phyloP scores from a whole-genome alignment of 2,113 vertebrate species.

The Sinocyclocheilus anshuiensis region DNA sequence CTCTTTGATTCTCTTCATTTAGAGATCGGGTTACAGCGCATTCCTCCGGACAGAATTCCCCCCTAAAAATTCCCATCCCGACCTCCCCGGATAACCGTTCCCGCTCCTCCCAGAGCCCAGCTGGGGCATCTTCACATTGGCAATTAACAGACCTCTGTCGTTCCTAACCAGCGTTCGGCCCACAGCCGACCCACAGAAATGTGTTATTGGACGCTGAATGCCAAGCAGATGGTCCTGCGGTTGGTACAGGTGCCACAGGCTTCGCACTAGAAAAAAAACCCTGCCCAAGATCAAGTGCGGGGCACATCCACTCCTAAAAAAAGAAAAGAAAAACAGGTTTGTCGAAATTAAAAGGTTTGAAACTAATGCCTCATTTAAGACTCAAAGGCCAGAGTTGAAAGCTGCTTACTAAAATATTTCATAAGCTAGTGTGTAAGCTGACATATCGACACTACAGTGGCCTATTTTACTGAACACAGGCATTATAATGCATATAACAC shows the following conservation, averaged over 20 bases:
- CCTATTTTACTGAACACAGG: neutral
- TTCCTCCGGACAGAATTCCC: slow-evolving; percentile 48
- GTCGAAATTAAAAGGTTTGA: slow-evolving; percentile 10
- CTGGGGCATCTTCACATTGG: slow-evolving; percentile 52
- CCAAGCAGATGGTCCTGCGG: slow-evolving; percentile 61
- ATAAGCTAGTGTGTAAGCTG: slow-evolving; percentile 34
- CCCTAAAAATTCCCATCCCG: neutral
- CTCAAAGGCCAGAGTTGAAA: neutral
- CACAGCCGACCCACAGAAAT: slow-evolving; percentile 43
- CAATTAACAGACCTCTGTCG: slow-evolving; percentile 52
- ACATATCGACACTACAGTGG: neutral
- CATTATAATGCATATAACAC: neutral
- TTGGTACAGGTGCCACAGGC: slow-evolving; percentile 61
- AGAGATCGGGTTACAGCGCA: slow-evolving; percentile 57
- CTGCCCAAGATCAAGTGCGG: slow-evolving; percentile 56
- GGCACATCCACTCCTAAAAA: slow-evolving; percentile 50
- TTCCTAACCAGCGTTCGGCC: slow-evolving; percentile 42
- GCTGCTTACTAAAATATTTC: slow-evolving; percentile 19
- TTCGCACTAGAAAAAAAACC: slow-evolving; percentile 12
- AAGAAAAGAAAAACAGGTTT: slow-evolving; percentile 21
- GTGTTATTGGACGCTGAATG: slow-evolving; percentile 46
- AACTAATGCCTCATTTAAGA: slow-evolving; percentile 23
- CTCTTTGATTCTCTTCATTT: slow-evolving; percentile 60
- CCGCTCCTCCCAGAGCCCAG: slow-evolving; percentile 7
- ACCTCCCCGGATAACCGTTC: slow-evolving; percentile 10